Evolutionary conservation across 2,797 vertebrate genomes (phyloP), one percentile per base, ranked within the genome.

Genomic region (Mycteria americana): DNA sequence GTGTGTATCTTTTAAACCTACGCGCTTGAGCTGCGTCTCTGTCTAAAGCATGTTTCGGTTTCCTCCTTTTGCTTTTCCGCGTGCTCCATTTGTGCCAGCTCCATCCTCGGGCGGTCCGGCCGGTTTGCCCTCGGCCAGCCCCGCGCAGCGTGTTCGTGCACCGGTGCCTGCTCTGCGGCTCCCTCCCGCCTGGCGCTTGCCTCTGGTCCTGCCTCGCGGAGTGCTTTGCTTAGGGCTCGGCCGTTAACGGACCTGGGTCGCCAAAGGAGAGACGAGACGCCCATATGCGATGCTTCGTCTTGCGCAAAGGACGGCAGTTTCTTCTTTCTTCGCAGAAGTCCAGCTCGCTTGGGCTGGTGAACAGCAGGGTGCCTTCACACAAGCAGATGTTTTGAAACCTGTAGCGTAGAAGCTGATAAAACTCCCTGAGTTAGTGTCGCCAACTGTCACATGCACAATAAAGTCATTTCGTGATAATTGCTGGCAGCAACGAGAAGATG

Each of bases 141-240:
- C 39, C 0, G 2, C 11, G 0, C 37, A 5, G 57, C 33, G 0
- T 5, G 10, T 15, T 19, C 37, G 0, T 5, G 30, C 9, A 0
- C 18, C 3, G 27, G 31, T 21, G 10, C 19, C 28, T 18, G 56
- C 31, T 3, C 24, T 3, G 60, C 46, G 5, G 50, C 45, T 53
- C 35, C 39, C 25, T 65, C 41, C 50, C 18, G 67, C 45, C 28
- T 4, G 37, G 28, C 3, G 3, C 51, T 46, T 3, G 23, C 35
- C 51, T 31, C 37, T 5, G 23, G 17, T 8, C 22, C 75, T 59
- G 59, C 74, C 43, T 37, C 10, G 53, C 24, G 1, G 41, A 7
- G 28, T 1, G 25, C 53, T 56, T 10, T 43, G 50, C 75, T 5
- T 11, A 12, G 64, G 50, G 8, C 46, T 28, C 8, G 30, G 54